Percentiles rank a stretch among this genome's conserved stretches.
These are phyloP conservation scores for Ranitomeya variabilis DNA, from an alignment of 2,113 vertebrate species.

Conservation along the genomic window DNA sequence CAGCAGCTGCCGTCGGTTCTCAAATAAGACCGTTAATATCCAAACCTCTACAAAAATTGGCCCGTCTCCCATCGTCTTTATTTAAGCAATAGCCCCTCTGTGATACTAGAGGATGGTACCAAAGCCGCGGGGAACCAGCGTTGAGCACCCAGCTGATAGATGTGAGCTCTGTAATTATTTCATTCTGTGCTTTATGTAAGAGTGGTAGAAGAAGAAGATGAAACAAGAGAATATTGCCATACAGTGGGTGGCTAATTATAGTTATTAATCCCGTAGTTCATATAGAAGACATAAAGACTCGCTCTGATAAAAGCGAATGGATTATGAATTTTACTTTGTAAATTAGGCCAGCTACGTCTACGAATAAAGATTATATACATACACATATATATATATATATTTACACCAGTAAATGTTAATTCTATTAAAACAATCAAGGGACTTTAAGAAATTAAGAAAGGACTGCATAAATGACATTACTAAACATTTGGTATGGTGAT, in stretches of 20 bases:
- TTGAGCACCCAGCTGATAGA: constrained; percentile 28
- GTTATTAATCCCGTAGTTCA: constrained; percentile 33
- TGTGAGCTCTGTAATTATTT: constrained; percentile 28
- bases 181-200: constrained; percentile 37
- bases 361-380: neutral
- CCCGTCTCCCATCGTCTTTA: neutral
- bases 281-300: constrained; percentile 17
- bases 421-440: neutral
- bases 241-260: constrained; percentile 39
- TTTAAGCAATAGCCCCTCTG: neutral
- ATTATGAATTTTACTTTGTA: neutral
- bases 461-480: neutral
- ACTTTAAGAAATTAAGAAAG: neutral
- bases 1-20: neutral
- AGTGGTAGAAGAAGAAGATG: constrained; percentile 25
- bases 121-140: neutral
- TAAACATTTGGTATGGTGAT: neutral
- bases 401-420: neutral
- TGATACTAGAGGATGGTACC: constrained; percentile 20
- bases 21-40: neutral
- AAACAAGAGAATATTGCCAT: constrained; percentile 39
- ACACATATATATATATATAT: neutral
- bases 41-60: constrained; percentile 3
- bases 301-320: neutral
- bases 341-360: neutral